phyloP scores from a whole-genome alignment of 37 sponge, comb jelly and placozoan genomes.

The Ianthella basta region DNA sequence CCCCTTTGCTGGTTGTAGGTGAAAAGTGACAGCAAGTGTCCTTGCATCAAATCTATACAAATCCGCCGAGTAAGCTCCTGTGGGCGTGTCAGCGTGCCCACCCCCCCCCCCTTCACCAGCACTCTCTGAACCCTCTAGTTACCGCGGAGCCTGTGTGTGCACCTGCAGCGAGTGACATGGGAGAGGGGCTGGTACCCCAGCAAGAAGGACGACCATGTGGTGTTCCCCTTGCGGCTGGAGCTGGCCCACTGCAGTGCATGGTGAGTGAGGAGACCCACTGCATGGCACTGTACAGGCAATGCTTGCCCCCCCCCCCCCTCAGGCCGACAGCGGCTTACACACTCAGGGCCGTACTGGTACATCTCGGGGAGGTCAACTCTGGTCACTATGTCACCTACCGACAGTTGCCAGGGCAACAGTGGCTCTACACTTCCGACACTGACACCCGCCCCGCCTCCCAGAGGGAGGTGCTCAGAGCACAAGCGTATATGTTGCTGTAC shows the following conservation, averaged over 20 bases:
- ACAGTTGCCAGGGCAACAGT: conserved; percentile 35
- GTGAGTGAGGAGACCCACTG: conserved; percentile 28
- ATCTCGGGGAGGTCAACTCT: conserved; percentile 74
- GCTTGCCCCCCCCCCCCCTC: neutral
- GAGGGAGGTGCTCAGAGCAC: conserved; percentile 51
- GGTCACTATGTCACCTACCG: conserved; percentile 93
- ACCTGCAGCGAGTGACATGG: conserved; percentile 74
- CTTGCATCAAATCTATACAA: neutral
- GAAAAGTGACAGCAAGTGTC: too few relatives aligned
- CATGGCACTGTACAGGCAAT: neutral
- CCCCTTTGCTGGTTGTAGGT: too few relatives aligned
- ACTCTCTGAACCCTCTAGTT: neutral
- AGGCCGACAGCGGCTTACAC: conserved; percentile 27
- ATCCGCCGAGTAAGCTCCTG: neutral
- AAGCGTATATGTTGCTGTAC: conserved; percentile 90
- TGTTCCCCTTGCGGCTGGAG: conserved; percentile 74
- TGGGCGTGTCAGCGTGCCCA: neutral
- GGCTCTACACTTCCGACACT: conserved; percentile 88
- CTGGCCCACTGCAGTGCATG: conserved; percentile 31
- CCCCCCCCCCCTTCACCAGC: neutral
- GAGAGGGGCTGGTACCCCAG: conserved; percentile 34
- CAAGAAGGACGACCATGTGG: conserved; percentile 64
- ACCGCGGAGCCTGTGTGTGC: conserved; percentile 76
- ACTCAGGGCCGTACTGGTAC: conserved; percentile 73
- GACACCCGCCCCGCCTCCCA: conserved; percentile 42